phyloP scores from a whole-genome alignment of 2,113 vertebrate species.

The Anguilla japonica region DNA sequence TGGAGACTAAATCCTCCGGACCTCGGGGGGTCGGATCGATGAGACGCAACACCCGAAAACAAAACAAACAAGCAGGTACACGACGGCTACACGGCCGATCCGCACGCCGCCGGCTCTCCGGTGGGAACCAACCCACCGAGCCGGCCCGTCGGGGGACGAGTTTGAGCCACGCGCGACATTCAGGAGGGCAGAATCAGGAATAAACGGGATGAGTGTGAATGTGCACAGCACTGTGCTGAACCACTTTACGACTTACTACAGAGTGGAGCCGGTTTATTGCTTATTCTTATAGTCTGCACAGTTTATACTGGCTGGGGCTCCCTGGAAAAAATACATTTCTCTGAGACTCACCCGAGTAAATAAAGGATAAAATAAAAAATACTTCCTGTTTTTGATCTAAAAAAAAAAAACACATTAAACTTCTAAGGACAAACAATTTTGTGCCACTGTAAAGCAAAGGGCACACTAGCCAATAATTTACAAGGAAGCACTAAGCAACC shows the following conservation, averaged over 20 bases:
- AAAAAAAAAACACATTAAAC: neutral
- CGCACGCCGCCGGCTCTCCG: neutral
- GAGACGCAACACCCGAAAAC: neutral
- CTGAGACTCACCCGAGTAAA: neutral
- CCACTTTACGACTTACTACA: too few species aligned
- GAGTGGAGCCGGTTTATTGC: too few species aligned
- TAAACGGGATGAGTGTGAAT: neutral
- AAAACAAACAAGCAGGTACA: neutral
- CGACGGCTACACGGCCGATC: neutral
- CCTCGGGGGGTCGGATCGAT: slow-evolving; percentile 16
- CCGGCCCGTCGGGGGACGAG: neutral
- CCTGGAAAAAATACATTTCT: neutral
- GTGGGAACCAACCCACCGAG: too few species aligned
- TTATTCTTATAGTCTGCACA: too few species aligned
- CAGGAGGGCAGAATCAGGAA: neutral
- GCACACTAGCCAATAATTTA: neutral
- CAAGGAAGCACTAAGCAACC: neutral
- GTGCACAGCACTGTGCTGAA: too few species aligned
- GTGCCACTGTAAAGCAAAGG: neutral
- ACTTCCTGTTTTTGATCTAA: neutral
- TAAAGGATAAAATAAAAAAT: neutral
- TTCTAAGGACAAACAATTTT: neutral
- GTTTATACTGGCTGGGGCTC: too few species aligned
- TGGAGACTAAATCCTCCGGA: slow-evolving; percentile 9
- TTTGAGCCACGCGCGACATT: neutral